Evolutionary conservation across 2,113 vertebrate genomes (phyloP).

Genomic region (Noctilio leporinus): DNA sequence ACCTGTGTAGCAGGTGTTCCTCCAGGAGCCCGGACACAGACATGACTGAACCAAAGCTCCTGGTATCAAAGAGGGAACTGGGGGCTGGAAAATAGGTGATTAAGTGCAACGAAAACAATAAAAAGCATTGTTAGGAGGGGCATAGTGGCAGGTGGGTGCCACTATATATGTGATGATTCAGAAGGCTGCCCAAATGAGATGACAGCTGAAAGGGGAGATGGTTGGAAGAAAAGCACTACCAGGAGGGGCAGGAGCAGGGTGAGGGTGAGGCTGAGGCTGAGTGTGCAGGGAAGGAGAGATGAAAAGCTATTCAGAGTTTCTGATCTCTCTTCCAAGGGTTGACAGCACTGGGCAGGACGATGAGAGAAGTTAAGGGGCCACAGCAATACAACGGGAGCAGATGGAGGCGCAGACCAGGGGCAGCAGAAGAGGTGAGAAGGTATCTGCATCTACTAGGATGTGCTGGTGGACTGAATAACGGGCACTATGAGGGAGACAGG

Average conservation of each 20-base stretch:
- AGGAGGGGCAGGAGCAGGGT: not conserved
- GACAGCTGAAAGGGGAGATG: rapidly evolving
- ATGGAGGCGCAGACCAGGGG: rapidly evolving
- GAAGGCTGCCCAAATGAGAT: not conserved
- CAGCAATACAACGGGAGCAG: rapidly evolving
- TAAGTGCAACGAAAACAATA: not conserved
- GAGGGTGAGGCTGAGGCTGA: not conserved
- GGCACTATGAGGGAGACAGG: not conserved
- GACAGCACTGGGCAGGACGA: not conserved
- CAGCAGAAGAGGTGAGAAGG: not conserved
- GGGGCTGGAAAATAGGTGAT: not conserved
- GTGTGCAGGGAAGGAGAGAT: not conserved
- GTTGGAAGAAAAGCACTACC: not conserved
- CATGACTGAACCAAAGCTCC: not conserved
- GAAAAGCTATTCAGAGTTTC: not conserved
- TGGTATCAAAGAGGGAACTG: not conserved
- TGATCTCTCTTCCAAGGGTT: not conserved
- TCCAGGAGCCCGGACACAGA: not conserved
- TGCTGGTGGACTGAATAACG: too few relatives aligned
- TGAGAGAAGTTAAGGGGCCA: not conserved
- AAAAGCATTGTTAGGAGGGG: not conserved
- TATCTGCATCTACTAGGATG: not conserved
- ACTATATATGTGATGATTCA: not conserved
- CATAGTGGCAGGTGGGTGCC: not conserved
- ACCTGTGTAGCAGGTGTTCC: not conserved